These are phyloP conservation scores for Cichlasoma orientale DNA, from an alignment of 2,797 vertebrate genomes.

Conservation along the genomic window DNA sequence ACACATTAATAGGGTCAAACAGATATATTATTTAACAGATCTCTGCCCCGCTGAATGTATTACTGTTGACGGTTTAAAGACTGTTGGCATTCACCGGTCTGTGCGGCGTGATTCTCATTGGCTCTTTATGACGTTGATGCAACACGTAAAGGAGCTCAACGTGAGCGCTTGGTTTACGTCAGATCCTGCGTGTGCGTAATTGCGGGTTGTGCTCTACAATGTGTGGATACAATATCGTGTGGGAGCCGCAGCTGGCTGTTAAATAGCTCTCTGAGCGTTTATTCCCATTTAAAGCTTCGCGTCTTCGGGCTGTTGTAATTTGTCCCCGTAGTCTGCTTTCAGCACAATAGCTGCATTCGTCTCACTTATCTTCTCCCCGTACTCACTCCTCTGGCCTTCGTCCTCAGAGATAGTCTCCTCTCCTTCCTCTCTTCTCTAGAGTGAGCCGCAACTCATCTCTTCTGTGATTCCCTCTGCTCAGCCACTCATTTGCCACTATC, in stretches of 20 bases:
- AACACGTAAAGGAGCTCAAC: not conserved
- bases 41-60: not conserved
- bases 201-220: conserved; percentile 1
- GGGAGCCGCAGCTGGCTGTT: conserved; percentile 58
- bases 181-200: conserved; percentile 24
- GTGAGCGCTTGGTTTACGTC: conserved; percentile 2
- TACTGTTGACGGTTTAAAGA: not conserved
- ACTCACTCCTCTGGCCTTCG: conserved; percentile 9
- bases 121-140: not conserved
- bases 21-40: conserved; percentile 17
- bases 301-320: conserved; percentile 25
- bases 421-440: not conserved
- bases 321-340: conserved; percentile 19
- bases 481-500: conserved; percentile 40
- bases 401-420: not conserved
- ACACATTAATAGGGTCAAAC: not conserved
- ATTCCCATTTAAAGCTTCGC: conserved; percentile 31
- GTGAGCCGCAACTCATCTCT: not conserved
- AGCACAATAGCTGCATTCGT: conserved; percentile 18
- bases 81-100: not conserved
- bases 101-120: not conserved
- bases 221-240: conserved; percentile 28
- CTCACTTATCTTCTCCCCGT: conserved; percentile 33
- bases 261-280: conserved; percentile 45
- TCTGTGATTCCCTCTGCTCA: conserved; percentile 35